Conservation (phyloP, 2,888 invertebrate species). For the Eupithecia pulchellata region DNA sequence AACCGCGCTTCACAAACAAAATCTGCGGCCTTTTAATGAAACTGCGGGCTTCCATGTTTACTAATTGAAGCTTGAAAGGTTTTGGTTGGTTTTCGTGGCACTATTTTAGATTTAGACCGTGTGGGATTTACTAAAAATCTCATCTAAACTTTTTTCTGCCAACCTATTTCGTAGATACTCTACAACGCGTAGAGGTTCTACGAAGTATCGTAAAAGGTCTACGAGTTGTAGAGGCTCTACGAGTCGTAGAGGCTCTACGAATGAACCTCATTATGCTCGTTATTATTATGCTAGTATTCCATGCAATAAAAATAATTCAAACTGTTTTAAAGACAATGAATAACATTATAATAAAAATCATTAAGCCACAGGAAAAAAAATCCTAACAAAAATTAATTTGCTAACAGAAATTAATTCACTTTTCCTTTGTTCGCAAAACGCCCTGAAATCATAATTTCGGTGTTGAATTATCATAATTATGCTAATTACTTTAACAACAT, state of each 20-base stretch:
- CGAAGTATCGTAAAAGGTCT: background rate
- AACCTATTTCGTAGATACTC: background rate
- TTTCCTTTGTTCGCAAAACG: background rate
- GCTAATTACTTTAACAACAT: constrained; percentile 19
- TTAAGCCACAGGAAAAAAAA: background rate
- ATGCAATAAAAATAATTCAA: background rate
- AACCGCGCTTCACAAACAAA: constrained; percentile 58
- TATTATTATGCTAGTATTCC: background rate
- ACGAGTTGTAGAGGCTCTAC: background rate
- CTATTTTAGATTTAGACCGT: background rate
- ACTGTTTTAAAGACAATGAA: background rate
- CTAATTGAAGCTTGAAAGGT: constrained; percentile 14
- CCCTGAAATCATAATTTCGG: constrained; percentile 1
- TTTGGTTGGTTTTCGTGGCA: background rate
- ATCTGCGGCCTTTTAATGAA: constrained; percentile 44
- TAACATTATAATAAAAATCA: background rate
- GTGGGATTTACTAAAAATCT: background rate
- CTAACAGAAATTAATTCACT: background rate
- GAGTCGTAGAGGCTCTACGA: background rate
- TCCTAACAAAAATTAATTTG: background rate
- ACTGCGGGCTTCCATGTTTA: constrained; percentile 18
- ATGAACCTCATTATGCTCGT: too few species aligned
- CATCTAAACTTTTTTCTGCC: background rate
- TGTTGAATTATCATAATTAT: constrained; percentile 8
- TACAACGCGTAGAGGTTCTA: background rate